Base-by-base conservation (phyloP, 2,113 vertebrate species). In the Sceloporus tristichus region DNA sequence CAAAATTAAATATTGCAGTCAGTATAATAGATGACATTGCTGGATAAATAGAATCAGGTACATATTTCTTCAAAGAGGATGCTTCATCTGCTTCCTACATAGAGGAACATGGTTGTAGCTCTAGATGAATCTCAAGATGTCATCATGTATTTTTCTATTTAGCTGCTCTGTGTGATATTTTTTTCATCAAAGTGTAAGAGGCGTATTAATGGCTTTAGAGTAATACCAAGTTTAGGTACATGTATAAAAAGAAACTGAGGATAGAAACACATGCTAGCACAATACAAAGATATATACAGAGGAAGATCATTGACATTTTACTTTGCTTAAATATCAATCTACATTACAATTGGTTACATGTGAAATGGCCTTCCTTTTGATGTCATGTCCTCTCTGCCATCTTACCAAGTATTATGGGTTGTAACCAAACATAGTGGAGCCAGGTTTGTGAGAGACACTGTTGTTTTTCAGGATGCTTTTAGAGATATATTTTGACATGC, bases 21-120 rank as follows among this genome's bases (percentile, higher is more conserved):
- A 48, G 11, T 34, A 68, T 75, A 92, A 65, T 29, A 54, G 34
- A 27, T 53, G 75, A 62, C 82, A 84, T 76, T n/a, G 34, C n/a
- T 65, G 21, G 18, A 25, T 62, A 85, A 86, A 54, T 78, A 76
- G 27, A 19, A 74, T 34, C 53, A 85, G n/a, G 5, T 56, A 48
- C 66, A 6, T 56, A 34, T 74, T 84, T 5, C 5, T 84, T 73
- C 68, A 54, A n/a, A 66, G 71, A 18, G 23, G 18, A 73, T 21
- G 16, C 40, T 68, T 70, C 40, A 66, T 25, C 13, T 82, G 8
- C n/a, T 62, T 62, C 18, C 18, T 59, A 59, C 13, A 18, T 3
- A 29, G 13, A 25, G 25, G 23, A 29, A 48, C 27, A 29, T 54
- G 5, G 54, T 2, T 6, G 4, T 48, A 48, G 4, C 48, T 48